phyloP scores from a whole-genome alignment of 2,888 invertebrate species.

The Platycnemis pennipes region DNA sequence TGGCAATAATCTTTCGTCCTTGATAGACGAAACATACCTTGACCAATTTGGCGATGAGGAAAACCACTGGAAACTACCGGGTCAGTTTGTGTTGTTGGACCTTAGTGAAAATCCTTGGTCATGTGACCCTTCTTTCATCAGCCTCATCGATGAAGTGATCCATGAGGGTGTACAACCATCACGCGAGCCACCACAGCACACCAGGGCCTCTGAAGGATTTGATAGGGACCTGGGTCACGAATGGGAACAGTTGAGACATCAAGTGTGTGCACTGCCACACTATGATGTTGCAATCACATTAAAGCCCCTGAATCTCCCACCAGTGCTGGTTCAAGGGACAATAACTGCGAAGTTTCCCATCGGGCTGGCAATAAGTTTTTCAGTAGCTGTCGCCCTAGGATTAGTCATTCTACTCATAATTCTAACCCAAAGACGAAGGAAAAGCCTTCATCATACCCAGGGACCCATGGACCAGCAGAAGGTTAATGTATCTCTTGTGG shows the following conservation, averaged over 20 bases:
- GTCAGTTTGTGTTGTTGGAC: not conserved
- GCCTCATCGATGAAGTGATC: not conserved
- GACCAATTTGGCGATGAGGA: not conserved
- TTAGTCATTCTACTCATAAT: not conserved
- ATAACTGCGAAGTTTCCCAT: not conserved
- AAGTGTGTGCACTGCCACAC: not conserved
- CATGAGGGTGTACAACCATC: not conserved
- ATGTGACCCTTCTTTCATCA: constrained; percentile 35
- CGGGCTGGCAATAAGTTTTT: not conserved
- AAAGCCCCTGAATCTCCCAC: not conserved
- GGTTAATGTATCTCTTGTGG: constrained; percentile 16
- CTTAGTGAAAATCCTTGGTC: constrained; percentile 34
- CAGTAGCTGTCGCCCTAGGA: not conserved
- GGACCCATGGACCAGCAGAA: not conserved
- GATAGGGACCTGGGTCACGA: not conserved
- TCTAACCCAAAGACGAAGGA: not conserved
- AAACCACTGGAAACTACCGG: not conserved
- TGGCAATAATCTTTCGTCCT: constrained; percentile 4
- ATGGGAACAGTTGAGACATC: not conserved
- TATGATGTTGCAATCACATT: not conserved
- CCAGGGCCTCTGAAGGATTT: not conserved
- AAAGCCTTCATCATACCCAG: not conserved
- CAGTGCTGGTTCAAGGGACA: not conserved
- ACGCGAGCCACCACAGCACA: not conserved
- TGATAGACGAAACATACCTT: not conserved